Conservation (phyloP, 2,888 invertebrate species). For the Hirtodrosophila trivittata region DNA sequence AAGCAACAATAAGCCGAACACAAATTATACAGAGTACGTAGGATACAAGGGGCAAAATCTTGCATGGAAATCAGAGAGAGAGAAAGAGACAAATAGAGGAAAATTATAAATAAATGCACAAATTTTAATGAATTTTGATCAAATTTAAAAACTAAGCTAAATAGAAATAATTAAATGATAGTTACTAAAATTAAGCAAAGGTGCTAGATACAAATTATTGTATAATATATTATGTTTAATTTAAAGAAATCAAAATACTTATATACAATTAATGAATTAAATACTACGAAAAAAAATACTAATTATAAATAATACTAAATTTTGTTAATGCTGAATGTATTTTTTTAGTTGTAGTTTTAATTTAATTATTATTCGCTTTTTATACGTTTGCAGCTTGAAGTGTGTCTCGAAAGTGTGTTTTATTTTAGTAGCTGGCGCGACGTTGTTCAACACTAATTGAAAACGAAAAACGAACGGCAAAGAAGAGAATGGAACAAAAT, state of each 20-base stretch:
- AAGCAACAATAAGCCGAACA: constrained; percentile 52
- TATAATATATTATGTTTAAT: too few species aligned
- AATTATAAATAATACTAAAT: too few species aligned
- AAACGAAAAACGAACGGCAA: constrained; percentile 28
- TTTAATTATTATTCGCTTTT: constrained; percentile 23
- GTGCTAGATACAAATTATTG: constrained; percentile 23
- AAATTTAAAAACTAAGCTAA: constrained; percentile 41
- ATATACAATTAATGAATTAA: constrained; percentile 4
- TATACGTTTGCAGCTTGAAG: constrained; percentile 21
- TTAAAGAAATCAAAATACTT: constrained; percentile 13
- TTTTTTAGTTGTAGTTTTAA: constrained; percentile 16
- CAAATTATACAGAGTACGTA: constrained; percentile 19
- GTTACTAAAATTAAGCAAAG: constrained; percentile 35
- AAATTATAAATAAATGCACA: constrained; percentile 56
- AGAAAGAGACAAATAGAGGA: background rate
- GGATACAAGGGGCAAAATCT: constrained; percentile 2
- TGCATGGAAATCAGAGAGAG: too few species aligned
- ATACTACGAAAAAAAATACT: constrained; percentile 1
- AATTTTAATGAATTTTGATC: constrained; percentile 30
- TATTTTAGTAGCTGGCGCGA: constrained; percentile 53
- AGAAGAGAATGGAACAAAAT: constrained; percentile 42
- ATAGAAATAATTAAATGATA: constrained; percentile 15
- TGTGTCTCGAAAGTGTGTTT: constrained; percentile 30
- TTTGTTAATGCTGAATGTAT: constrained; percentile 56
- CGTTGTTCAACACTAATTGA: constrained; percentile 61